phyloP scores from a whole-genome alignment of 2,888 invertebrate species.

The Sympetrum striolatum region DNA sequence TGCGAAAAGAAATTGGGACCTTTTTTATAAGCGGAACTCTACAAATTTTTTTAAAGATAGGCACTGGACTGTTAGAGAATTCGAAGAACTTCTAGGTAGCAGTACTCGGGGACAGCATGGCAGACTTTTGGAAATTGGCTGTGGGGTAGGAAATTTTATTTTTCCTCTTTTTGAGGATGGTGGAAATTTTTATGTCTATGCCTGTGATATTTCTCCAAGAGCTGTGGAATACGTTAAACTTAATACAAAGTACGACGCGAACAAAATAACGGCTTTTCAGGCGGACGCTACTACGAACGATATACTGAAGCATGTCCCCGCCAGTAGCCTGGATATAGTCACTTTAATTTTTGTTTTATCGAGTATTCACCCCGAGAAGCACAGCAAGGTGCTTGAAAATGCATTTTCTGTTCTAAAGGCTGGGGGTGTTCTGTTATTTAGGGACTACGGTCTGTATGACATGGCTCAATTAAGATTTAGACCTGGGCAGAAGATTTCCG shows the following conservation, averaged over 20 bases:
- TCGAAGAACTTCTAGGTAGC: conserved; percentile 75
- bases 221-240: conserved; percentile 85
- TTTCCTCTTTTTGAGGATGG: conserved; percentile 88
- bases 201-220: conserved; percentile 92
- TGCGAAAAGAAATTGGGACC: conserved; percentile 91
- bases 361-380: conserved; percentile 88
- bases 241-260: conserved; percentile 69
- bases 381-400: conserved; percentile 65
- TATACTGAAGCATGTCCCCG: conserved; percentile 65
- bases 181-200: conserved; percentile 75
- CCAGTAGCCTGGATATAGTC: conserved; percentile 73
- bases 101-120: background rate
- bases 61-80: conserved; percentile 96
- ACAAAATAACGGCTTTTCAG: conserved; percentile 78
- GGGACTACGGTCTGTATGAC: conserved; percentile 95
- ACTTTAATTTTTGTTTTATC: conserved; percentile 96
- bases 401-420: conserved; percentile 71
- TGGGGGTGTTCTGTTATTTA: conserved; percentile 82
- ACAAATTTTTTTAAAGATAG: conserved; percentile 93
- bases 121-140: conserved; percentile 79
- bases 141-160: conserved; percentile 96
- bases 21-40: conserved; percentile 95
- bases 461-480: conserved; percentile 96
- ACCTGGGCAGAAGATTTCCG: conserved; percentile 87
- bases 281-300: conserved; percentile 80